Percentiles rank a stretch among this genome's conserved stretches.
Evolutionary conservation across 2,113 vertebrate genomes (phyloP).

Genomic region (Capreolus pygargus): DNA sequence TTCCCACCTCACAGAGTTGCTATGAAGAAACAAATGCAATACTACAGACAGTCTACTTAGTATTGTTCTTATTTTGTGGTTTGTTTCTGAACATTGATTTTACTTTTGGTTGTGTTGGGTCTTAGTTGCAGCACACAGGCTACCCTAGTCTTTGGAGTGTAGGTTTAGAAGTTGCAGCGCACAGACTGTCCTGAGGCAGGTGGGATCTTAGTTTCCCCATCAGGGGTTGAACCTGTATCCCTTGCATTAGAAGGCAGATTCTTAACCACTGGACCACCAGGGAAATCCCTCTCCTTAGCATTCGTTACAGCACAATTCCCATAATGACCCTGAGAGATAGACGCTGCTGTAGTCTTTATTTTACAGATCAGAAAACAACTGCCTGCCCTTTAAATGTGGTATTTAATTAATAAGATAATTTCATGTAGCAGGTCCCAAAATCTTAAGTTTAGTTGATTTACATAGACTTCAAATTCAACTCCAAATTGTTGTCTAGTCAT

Average conservation of each 20-base stretch:
- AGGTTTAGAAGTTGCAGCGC: background rate
- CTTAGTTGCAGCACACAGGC: background rate
- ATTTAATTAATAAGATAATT: background rate
- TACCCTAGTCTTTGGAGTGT: background rate
- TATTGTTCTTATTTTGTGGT: background rate
- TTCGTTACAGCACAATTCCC: too few species aligned
- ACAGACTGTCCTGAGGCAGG: background rate
- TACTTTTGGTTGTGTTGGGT: background rate
- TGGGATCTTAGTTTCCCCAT: background rate
- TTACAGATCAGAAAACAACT: background rate
- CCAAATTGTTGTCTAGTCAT: background rate
- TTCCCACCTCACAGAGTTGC: background rate
- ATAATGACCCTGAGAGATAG: background rate
- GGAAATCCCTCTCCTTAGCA: background rate
- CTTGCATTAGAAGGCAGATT: background rate
- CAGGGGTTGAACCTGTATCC: background rate
- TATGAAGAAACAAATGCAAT: background rate
- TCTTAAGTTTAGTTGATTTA: background rate
- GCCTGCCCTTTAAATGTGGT: background rate
- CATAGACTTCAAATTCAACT: background rate
- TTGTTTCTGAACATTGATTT: background rate
- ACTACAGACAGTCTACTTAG: background rate
- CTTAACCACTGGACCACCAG: background rate
- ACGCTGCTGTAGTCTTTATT: background rate
- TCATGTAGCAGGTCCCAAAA: background rate